Conservation (phyloP, 2,113 vertebrate genomes). For the Solenodon paradoxus region DNA sequence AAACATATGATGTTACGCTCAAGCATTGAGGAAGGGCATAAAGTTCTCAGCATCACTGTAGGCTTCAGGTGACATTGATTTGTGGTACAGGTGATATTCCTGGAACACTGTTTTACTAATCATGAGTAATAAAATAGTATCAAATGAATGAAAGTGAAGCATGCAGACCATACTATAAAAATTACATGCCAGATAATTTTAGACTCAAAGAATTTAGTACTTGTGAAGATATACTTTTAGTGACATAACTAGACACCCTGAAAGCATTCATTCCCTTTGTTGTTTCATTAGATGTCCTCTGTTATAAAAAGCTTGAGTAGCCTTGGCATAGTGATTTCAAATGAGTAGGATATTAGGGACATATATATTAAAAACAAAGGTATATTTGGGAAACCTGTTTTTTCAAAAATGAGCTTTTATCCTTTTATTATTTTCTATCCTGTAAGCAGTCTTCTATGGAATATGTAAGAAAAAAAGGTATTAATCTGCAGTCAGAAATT, state of each 20-base stretch:
- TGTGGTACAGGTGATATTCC: background rate
- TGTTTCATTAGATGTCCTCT: background rate
- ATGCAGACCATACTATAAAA: background rate
- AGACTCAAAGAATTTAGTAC: background rate
- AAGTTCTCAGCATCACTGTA: background rate
- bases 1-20: background rate
- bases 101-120: background rate
- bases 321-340: too few species aligned
- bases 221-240: background rate
- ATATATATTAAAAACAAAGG: too few species aligned
- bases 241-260: background rate
- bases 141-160: background rate
- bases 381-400: too few species aligned
- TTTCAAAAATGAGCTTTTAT: too few species aligned
- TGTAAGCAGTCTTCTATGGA: too few species aligned
- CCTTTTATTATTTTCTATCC: too few species aligned
- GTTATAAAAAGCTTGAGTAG: background rate
- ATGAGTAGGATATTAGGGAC: too few species aligned
- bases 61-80: background rate
- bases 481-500: too few species aligned
- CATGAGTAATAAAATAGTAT: background rate
- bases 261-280: background rate
- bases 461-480: too few species aligned
- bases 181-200: background rate
- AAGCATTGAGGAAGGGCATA: too few species aligned